phyloP scores from a whole-genome alignment of 2,888 invertebrate species.

The Megastigmus dorsalis region DNA sequence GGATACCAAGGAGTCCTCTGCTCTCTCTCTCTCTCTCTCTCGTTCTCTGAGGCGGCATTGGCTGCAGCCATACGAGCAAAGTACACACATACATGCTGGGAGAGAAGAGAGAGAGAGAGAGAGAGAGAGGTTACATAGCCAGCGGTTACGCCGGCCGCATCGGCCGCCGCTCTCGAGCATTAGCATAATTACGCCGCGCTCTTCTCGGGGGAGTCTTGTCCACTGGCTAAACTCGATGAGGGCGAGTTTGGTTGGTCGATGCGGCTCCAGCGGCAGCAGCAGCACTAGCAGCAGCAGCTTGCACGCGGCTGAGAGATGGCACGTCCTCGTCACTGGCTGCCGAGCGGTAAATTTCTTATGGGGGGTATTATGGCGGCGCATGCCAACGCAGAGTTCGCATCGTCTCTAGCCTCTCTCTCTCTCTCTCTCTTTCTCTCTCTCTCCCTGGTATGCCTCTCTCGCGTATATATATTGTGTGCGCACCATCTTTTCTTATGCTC shows the following conservation, averaged over 20 bases:
- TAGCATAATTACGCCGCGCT: slow-evolving; percentile 71
- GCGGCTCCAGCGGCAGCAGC: too few relatives aligned
- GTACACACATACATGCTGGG: too few relatives aligned
- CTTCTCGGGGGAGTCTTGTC: slow-evolving; percentile 13
- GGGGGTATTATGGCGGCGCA: slow-evolving; percentile 68
- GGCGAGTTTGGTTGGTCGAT: slow-evolving; percentile 22
- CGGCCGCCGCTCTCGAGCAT: slow-evolving; percentile 72
- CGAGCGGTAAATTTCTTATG: slow-evolving; percentile 71
- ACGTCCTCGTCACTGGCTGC: slow-evolving; percentile 63
- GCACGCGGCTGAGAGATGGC: slow-evolving; percentile 6
- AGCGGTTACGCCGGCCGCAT: slow-evolving; percentile 69
- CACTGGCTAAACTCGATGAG: not conserved
- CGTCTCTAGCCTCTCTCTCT: too few relatives aligned
- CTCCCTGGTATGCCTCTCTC: slow-evolving; percentile 26
- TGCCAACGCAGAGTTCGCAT: slow-evolving; percentile 58
- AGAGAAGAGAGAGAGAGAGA: too few relatives aligned
- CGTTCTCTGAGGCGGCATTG: too few relatives aligned
- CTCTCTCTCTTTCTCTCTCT: too few relatives aligned
- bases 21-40: too few relatives aligned
- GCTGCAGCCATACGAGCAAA: not conserved
- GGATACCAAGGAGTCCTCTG: slow-evolving; percentile 13
- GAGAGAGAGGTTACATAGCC: not conserved
- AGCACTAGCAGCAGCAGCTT: too few relatives aligned
- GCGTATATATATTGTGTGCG: too few relatives aligned
- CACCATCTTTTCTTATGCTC: slow-evolving; percentile 40